Evolutionary conservation across 2,113 vertebrate species (phyloP), one percentile per base, ranked within the genome.

Genomic region (Hippocampus guttulatus): DNA sequence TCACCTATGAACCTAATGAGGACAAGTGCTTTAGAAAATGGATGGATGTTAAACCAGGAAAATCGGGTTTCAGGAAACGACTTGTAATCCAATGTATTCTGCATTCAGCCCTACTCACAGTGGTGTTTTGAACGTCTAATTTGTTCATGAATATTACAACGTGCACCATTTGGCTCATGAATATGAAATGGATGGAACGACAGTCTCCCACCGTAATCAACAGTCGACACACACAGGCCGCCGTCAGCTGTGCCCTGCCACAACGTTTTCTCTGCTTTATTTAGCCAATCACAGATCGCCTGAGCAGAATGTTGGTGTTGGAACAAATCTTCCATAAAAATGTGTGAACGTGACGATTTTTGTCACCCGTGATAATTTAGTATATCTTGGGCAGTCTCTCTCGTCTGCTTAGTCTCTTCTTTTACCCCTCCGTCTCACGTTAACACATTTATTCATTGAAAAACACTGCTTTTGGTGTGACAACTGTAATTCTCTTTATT

Each of bases 161-260:
- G 45, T 27, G 79, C 85, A 81, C 87, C 87, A 89, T 91, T 91
- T 89, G 88, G 88, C 87, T 91, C 85, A 91, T 91, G 85, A 88
- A 91, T 91, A 89, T 89, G 82, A 88, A 86, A 82, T 87, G 76
- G 81, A 81, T 71, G 84, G 81, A 89, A 85, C 79, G 80, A 82
- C 82, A 82, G 78, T 74, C 83, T 81, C 84, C 78, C 81, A 82
- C 74, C 54, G 61, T 84, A 85, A 87, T 89, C 85, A 86, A 78
- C 81, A 87, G 84, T 88, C 75, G 54, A 84, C 84, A 75, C 85
- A 89, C 87, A 87, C 84, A 70, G 76, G 54, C 70, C 75, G 30
- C 76, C 69, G n/a, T 77, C 75, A 38, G 71, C 81, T 73, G 76
- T 68, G 75, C 71, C 84, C 80, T 74, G 83, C 75, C 7, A 71